These are phyloP conservation scores for Xestobium rufovillosum DNA, from an alignment of 2,888 invertebrate genomes.

Conservation along the genomic window DNA sequence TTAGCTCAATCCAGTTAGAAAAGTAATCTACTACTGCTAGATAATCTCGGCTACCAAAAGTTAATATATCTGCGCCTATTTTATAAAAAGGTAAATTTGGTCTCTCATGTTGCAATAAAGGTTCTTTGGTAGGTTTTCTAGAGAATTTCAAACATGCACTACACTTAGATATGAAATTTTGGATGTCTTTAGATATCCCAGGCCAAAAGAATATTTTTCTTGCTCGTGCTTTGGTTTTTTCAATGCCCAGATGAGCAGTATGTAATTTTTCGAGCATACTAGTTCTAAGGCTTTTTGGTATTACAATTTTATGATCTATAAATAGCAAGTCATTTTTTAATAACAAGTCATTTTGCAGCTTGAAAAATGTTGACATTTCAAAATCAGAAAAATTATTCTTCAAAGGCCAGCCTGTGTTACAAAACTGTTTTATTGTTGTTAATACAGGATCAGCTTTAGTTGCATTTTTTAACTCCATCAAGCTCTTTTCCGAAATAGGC, in stretches of 20 bases:
- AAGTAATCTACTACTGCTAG: conserved; percentile 26
- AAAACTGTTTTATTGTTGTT: conserved; percentile 14
- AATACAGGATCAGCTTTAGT: conserved; percentile 14
- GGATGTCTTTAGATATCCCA: conserved; percentile 9
- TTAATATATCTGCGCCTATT: conserved; percentile 19
- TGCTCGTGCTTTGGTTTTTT: conserved; percentile 10
- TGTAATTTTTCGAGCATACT: conserved; percentile 10
- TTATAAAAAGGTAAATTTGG: conserved; percentile 19
- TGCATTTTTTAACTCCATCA: conserved; percentile 14
- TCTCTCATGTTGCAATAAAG: conserved; percentile 4
- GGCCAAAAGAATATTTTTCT: conserved; percentile 12
- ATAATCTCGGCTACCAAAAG: conserved; percentile 14
- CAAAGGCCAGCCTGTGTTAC: conserved; percentile 19
- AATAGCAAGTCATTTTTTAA: conserved; percentile 24
- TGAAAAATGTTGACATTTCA: conserved; percentile 22
- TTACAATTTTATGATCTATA: conserved; percentile 21
- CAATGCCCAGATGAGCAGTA: conserved; percentile 12
- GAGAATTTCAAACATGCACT: conserved; percentile 8
- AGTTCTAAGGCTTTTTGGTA: conserved; percentile 21
- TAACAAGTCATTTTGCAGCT: conserved; percentile 21
- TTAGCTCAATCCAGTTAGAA: conserved; percentile 25
- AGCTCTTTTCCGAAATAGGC: conserved; percentile 20
- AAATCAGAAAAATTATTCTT: conserved; percentile 16
- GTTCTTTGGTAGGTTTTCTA: conserved; percentile 6
- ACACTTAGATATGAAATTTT: conserved; percentile 7